These are phyloP conservation scores for Megalopta genalis DNA, from an alignment of 1,140 invertebrate genomes.

Conservation along the genomic window DNA sequence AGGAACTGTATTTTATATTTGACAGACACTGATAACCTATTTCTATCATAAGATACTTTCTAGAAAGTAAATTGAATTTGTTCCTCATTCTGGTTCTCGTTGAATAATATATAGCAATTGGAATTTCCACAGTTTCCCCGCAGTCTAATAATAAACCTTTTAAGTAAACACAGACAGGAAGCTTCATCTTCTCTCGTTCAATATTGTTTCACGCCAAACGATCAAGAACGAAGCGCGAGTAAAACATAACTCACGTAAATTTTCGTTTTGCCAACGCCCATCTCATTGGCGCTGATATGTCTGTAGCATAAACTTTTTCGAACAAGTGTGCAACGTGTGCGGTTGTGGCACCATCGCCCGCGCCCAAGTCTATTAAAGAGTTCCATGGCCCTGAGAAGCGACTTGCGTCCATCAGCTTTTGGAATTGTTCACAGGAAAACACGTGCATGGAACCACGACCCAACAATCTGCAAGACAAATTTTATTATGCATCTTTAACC, in stretches of 20 bases:
- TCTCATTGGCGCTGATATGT: conserved; percentile 92
- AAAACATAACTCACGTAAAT: conserved; percentile 84
- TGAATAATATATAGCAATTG: no score
- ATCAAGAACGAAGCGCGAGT: no score
- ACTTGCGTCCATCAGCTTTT: conserved; percentile 82
- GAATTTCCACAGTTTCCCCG: no score
- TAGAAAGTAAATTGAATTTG: no score
- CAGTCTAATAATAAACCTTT: no score
- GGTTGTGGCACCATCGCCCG: conserved; percentile 95
- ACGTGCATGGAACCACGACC: conserved; percentile 96
- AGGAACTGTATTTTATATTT: no score
- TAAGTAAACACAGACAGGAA: no score
- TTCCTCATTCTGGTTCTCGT: no score
- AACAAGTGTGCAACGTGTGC: conserved; percentile 87
- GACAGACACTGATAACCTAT: no score
- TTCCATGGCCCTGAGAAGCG: conserved; percentile 76
- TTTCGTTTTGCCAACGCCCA: conserved; percentile 86
- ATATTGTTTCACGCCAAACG: no score
- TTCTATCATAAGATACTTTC: no score
- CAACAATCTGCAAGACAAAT: conserved; percentile 84
- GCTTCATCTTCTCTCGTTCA: no score
- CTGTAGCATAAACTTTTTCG: conserved; percentile 88
- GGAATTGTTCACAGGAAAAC: conserved; percentile 89
- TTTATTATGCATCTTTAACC: not conserved
- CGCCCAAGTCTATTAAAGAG: conserved; percentile 91